Percentiles rank a stretch among this genome's conserved stretches.
Evolutionary conservation across 1,140 invertebrate species (phyloP).

Genomic region (Schlechtendalia chinensis): DNA sequence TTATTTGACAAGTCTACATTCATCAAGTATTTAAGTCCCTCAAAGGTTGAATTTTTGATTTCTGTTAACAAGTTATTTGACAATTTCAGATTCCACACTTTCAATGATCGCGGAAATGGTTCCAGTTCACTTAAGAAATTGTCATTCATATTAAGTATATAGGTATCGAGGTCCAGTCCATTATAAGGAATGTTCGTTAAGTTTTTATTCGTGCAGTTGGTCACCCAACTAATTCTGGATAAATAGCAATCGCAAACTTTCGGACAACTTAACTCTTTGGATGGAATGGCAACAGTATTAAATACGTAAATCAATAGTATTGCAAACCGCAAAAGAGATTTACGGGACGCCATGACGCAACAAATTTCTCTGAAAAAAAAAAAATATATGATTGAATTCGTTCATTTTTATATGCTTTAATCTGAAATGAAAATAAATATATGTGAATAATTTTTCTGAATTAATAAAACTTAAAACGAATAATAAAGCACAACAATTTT

Average conservation of each 20-base stretch:
- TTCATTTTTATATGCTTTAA: too few relatives aligned
- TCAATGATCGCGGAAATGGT: constrained; percentile 66
- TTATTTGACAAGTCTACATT: constrained; percentile 70
- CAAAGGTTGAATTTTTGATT: constrained; percentile 63
- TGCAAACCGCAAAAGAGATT: neutral
- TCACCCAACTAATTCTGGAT: constrained; percentile 74
- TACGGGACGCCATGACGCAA: neutral
- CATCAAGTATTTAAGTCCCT: constrained; percentile 66
- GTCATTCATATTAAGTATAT: constrained; percentile 69
- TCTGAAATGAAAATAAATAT: too few relatives aligned
- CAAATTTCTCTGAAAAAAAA: neutral
- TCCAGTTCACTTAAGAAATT: constrained; percentile 65
- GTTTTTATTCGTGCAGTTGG: constrained; percentile 72
- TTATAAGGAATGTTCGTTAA: constrained; percentile 66
- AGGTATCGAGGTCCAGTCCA: constrained; percentile 65
- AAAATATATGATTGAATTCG: too few relatives aligned
- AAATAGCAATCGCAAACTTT: constrained; percentile 73
- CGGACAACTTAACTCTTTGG: constrained; percentile 63
- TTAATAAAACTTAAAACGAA: too few relatives aligned
- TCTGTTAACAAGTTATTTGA: constrained; percentile 66
- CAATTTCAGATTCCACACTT: constrained; percentile 67
- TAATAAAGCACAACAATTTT: too few relatives aligned
- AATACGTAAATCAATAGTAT: neutral
- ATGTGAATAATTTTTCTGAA: too few relatives aligned
- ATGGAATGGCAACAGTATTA: constrained; percentile 1